Base-by-base conservation (phyloP, 1,140 invertebrate genomes). In the Chlorops oryzae region DNA sequence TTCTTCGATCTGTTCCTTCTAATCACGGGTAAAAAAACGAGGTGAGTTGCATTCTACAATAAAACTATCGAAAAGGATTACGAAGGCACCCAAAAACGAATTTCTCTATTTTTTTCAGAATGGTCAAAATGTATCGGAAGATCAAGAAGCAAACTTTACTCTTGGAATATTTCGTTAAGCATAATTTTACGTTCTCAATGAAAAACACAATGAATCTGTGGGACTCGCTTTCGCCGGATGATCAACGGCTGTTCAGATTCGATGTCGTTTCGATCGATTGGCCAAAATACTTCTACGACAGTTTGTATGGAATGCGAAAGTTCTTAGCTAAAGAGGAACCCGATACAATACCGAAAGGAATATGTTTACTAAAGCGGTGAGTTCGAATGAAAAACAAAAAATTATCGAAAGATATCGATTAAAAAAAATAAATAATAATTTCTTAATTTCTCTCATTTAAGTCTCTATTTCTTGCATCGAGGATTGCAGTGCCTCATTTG, bases 291-390 rank as follows among this genome's bases (percentile, higher is more conserved):
- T 74, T 82, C 10, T 61, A 72, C 4, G 67, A 67, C n/a, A 80
- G 83, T 51, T 70, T 84, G 3, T 62, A 71, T 55, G 87, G 86
- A 28, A 65, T 84, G 3, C 73, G 84, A 28, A 68, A 79, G 2
- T 87, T 81, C 59, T 52, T 89, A 12, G 66, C 85, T 1, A 85
- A 86, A 42, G 86, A 89, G 28, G 76, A 83, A 35, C 59, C 80
- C 1, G 78, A 74, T 6, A 83, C 81, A 3, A 57, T 87, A 23
- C 76, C 80, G 1, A 21, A 54, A 15, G 52, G 28, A 6, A 39
- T 24, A 6, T 47, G 47, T 13, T 2, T 46, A 3, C 47, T 46
- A 3, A 39, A 32, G 15, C 38, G 56, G 63, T 64, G 44, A 2
- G 40, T 38, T 6, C 12, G 22, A 7, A 49, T 41, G 7, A 3